Percentiles rank a stretch among this genome's conserved stretches.
Conservation (phyloP, 1,140 invertebrate genomes). For the Frieseomelitta varia region DNA sequence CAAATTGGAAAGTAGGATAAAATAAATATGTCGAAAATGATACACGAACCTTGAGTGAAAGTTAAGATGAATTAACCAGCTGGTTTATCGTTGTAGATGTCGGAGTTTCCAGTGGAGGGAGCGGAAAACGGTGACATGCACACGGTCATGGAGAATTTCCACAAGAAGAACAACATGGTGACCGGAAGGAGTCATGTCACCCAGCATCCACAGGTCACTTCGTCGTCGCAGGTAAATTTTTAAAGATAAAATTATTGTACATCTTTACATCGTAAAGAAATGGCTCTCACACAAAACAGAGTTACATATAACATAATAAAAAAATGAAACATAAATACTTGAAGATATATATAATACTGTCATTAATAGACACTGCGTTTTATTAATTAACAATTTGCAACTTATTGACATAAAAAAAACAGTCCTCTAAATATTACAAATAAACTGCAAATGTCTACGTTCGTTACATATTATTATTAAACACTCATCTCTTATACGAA, state of each 20-base stretch:
- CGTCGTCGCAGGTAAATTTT: slow-evolving; percentile 72
- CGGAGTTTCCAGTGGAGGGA: slow-evolving; percentile 77
- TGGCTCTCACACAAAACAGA: neutral
- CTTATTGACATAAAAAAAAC: too few relatives aligned
- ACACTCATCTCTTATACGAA: neutral
- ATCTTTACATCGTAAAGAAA: neutral
- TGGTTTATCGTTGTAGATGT: slow-evolving; percentile 72
- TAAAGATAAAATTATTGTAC: neutral
- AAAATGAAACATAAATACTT: neutral
- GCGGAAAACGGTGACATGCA: slow-evolving; percentile 79
- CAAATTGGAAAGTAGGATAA: neutral
- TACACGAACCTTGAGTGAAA: neutral
- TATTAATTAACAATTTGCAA: neutral
- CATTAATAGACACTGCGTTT: neutral
- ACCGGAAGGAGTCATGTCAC: slow-evolving; percentile 70
- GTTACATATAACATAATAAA: neutral
- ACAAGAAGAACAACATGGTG: slow-evolving; percentile 78
- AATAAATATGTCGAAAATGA: neutral
- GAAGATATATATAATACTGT: neutral
- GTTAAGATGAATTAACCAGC: neutral
- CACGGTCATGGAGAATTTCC: slow-evolving; percentile 79
- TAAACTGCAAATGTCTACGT: too few relatives aligned
- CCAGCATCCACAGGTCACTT: slow-evolving; percentile 76
- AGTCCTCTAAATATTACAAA: too few relatives aligned
- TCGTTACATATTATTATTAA: too few relatives aligned